Evolutionary conservation across 2,888 invertebrate genomes (phyloP), one percentile per base, ranked within the genome.

Genomic region (Caenorhabditis sp.): DNA sequence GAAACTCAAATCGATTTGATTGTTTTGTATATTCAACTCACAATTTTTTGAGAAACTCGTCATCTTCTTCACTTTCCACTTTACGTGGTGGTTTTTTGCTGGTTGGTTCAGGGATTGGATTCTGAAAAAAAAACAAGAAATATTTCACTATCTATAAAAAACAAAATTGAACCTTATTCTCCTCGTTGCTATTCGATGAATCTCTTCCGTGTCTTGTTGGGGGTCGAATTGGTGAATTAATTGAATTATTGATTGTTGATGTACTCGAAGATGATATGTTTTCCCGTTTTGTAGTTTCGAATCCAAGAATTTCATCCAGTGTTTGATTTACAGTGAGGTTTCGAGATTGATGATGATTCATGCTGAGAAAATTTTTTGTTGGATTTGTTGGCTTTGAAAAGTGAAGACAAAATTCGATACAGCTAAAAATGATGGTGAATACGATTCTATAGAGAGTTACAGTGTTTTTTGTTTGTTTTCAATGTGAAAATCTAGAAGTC

Each of bases 131-230:
- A n/a, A n/a, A n/a, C n/a, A n/a, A n/a, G n/a, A n/a, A n/a, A n/a
- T n/a, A n/a, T n/a, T n/a, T n/a, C n/a, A n/a, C n/a, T n/a, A n/a
- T n/a, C n/a, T n/a, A n/a, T n/a, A n/a, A n/a, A n/a, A n/a, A n/a
- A n/a, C n/a, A n/a, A n/a, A n/a, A n/a, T n/a, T n/a, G 50, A 14
- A 21, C 21, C 56, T 26, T 26, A 26, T 74, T 74, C 62, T 77
- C 77, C 59, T 77, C 77, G 52, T 69, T 72, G 43, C 72, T 72
- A 17, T 70, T 67, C 23, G 67, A 36, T 8, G 77, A 74, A 21
- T 77, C 77, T 49, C 77, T 63, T 38, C 77, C 77, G 31, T 77
- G 77, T 26, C 77, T 49, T 3, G 77, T 77, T n/a, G 74, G 77
- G 20, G 77, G 77, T 12, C 77, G 59, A 25, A 62, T 59, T 31